phyloP scores from a whole-genome alignment of 2,797 vertebrate species.

The Centropyge bicolor region DNA sequence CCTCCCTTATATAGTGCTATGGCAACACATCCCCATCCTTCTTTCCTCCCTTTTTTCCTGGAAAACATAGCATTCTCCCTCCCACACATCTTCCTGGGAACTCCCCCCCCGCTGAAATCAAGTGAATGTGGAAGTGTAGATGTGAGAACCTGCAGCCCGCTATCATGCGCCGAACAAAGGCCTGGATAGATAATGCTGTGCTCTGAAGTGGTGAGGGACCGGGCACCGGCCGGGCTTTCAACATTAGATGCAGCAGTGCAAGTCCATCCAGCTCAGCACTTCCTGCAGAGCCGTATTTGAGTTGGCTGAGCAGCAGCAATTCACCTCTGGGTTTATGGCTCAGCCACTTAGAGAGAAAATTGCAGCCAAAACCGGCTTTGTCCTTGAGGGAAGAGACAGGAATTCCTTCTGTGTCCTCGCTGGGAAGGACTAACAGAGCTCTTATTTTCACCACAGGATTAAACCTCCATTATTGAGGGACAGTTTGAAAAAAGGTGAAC shows the following conservation, averaged over 20 bases:
- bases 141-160: conserved; percentile 29
- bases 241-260: conserved; percentile 54
- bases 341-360: conserved; percentile 58
- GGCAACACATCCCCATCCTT: conserved; percentile 65
- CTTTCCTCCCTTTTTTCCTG: conserved; percentile 55
- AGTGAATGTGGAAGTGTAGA: conserved; percentile 39
- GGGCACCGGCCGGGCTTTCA: conserved; percentile 51
- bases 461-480: conserved; percentile 38
- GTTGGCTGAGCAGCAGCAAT: conserved; percentile 69
- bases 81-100: conserved; percentile 57
- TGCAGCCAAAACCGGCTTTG: conserved; percentile 62
- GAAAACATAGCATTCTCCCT: conserved; percentile 55
- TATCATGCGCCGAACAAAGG: conserved; percentile 45
- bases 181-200: conserved; percentile 39
- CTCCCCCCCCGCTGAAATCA: conserved; percentile 25
- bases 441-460: conserved; percentile 44
- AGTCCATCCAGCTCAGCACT: conserved; percentile 72
- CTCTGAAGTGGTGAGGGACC: conserved; percentile 55
- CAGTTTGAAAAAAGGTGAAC: conserved; percentile 31
- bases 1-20: conserved; percentile 69
- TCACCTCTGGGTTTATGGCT: conserved; percentile 72
- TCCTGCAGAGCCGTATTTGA: conserved; percentile 67
- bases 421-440: conserved; percentile 46
- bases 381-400: conserved; percentile 61
- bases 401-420: conserved; percentile 52